phyloP scores from a whole-genome alignment of 2,888 invertebrate species.

The Pachydiplax longipennis region DNA sequence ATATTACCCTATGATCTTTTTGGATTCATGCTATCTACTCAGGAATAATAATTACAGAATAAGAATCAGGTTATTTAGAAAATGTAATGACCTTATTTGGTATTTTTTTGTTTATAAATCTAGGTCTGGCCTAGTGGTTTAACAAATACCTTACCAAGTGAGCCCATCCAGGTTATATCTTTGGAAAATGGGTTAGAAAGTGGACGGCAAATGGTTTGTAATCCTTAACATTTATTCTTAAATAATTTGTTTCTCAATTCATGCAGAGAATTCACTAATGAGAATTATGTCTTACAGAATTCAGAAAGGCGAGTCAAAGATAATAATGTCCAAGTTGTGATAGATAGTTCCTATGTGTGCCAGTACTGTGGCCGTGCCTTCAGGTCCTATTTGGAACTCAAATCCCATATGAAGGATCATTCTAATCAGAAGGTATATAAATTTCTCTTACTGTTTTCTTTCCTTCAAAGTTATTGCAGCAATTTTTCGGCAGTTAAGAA shows the following conservation, averaged over 20 bases:
- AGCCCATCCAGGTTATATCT: conserved; percentile 57
- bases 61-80: too few species aligned
- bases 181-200: conserved; percentile 57
- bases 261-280: not conserved
- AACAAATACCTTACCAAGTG: conserved; percentile 64
- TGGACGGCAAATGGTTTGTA: conserved; percentile 53
- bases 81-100: not conserved
- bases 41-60: too few species aligned
- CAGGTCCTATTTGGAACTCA: conserved; percentile 61
- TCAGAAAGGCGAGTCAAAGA: not conserved
- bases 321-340: conserved; percentile 54
- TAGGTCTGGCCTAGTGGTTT: conserved; percentile 68
- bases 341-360: conserved; percentile 63
- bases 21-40: too few species aligned
- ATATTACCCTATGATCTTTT: too few species aligned
- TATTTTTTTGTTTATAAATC: not conserved
- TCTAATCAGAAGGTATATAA: conserved; percentile 60
- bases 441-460: not conserved
- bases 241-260: not conserved
- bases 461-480: not conserved
- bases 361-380: conserved; percentile 62
- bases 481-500: not conserved
- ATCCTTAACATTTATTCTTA: not conserved
- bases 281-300: too few species aligned
- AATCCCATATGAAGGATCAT: conserved; percentile 62